phyloP scores from a whole-genome alignment of 1,140 invertebrate genomes.

The Linepithema humile region DNA sequence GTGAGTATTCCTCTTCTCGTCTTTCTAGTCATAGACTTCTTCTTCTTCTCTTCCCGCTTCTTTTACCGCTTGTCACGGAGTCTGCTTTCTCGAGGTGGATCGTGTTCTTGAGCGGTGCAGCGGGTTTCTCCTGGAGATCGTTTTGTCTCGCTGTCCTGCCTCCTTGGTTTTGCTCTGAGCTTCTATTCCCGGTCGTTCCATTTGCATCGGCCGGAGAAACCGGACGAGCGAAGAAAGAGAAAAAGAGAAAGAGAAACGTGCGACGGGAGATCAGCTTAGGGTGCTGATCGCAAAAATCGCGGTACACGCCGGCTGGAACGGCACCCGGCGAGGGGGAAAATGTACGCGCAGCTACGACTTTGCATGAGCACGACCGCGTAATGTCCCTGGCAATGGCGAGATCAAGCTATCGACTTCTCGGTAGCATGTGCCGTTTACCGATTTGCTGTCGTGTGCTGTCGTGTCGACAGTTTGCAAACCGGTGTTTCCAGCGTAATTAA shows the following conservation, averaged over 20 bases:
- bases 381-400: conserved; percentile 1
- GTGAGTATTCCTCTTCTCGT: conserved; percentile 9
- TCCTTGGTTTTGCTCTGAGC: conserved; percentile 49
- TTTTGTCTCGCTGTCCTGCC: conserved; percentile 51
- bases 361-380: conserved; percentile 37
- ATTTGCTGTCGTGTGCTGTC: not conserved
- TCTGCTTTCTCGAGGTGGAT: conserved; percentile 69
- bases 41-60: conserved; percentile 47
- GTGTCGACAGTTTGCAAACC: conserved; percentile 16
- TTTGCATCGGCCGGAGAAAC: conserved; percentile 75
- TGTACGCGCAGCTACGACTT: conserved; percentile 17
- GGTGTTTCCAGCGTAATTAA: conserved; percentile 33
- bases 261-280: conserved; percentile 29
- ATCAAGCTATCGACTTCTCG: conserved; percentile 4
- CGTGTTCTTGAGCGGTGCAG: conserved; percentile 74
- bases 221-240: conserved; percentile 7
- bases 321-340: not conserved
- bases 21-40: conserved; percentile 1
- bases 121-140: conserved; percentile 51
- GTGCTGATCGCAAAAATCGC: conserved; percentile 27
- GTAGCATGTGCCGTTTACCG: not conserved
- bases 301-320: conserved; percentile 37
- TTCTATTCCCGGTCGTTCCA: conserved; percentile 63
- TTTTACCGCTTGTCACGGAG: conserved; percentile 67
- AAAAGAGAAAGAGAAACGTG: not conserved